Evolutionary conservation across 2,113 vertebrate genomes (phyloP).

Genomic region (Nothoprocta pentlandii): DNA sequence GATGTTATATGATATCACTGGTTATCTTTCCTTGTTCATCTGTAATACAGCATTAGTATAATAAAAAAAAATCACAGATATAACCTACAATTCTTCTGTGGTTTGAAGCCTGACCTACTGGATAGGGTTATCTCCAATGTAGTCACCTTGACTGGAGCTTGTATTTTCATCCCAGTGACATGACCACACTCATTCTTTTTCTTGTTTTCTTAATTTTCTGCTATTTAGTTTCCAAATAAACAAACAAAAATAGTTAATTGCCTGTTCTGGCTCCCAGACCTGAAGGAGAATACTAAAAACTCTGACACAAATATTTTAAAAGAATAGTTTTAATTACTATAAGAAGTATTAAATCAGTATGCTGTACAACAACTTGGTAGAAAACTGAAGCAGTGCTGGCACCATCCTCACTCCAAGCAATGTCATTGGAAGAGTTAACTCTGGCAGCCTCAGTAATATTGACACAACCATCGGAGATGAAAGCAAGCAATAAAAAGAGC

Average conservation of each 20-base stretch:
- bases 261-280: not conserved
- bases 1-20: fast-evolving
- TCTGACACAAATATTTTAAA: not conserved
- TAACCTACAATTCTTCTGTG: not conserved
- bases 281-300: not conserved
- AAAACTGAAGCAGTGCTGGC: not conserved
- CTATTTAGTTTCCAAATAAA: not conserved
- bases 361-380: fast-evolving
- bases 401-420: not conserved
- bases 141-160: not conserved
- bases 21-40: not conserved
- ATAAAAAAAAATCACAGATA: not conserved
- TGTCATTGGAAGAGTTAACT: not conserved
- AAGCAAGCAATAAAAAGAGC: not conserved
- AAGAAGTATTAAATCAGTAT: not conserved
- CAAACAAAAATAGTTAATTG: not conserved
- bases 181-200: not conserved
- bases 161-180: not conserved
- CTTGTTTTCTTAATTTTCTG: not conserved
- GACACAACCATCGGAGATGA: not conserved
- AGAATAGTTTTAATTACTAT: not conserved
- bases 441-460: not conserved
- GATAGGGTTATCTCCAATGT: not conserved
- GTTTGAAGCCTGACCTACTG: not conserved
- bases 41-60: not conserved